Base-by-base conservation (phyloP, 2,113 vertebrate genomes). In the Hydrolagus affinis region DNA sequence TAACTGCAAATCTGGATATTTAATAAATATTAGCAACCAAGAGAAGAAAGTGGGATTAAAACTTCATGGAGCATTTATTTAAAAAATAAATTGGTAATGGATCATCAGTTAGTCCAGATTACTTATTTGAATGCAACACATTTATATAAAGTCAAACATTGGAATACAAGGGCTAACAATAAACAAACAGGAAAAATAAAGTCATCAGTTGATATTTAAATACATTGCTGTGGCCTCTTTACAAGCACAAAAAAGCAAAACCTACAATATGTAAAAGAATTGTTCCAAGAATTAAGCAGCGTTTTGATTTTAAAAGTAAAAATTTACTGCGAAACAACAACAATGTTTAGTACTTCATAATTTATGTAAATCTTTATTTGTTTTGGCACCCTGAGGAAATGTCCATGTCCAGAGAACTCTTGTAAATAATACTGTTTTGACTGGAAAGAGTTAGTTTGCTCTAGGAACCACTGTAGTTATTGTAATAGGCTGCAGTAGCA, bases 401-500 rank as follows among this genome's bases (percentile, higher is more conserved):
- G 17, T 83, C 78, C 62, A 32, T 80, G 60, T 66, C 9, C 78
- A 83, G 28, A 19, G 2, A 68, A 19, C 25, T 83, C 2, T 83
- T 64, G 28, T 83, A 8, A 83, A 19, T 83, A 83, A 83, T 83
- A 80, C 77, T 66, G 14, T 83, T 83, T 28, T 83, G 28, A 30
- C 15, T 64, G 25, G 21, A 25, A 66, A 32, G 74, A 0, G 66
- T 68, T 74, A 83, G 12, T 14, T 15, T n/a, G 71, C 86, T 93
- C 91, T 98, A 98, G 0, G 97, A 98, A 88, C 98, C 94, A 71
- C 97, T 94, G 86, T 99, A 99, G 92, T 96, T 98, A 90, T 98
- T 98, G 93, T 98, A 98, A 90, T 99, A 99, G 7, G 98, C 95
- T 15, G 98, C 98, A 0, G 97, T 99, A 73, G 98, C 98, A 0